Conservation (phyloP, 23 tunicate genomes). For the Halocynthia aurantium region DNA sequence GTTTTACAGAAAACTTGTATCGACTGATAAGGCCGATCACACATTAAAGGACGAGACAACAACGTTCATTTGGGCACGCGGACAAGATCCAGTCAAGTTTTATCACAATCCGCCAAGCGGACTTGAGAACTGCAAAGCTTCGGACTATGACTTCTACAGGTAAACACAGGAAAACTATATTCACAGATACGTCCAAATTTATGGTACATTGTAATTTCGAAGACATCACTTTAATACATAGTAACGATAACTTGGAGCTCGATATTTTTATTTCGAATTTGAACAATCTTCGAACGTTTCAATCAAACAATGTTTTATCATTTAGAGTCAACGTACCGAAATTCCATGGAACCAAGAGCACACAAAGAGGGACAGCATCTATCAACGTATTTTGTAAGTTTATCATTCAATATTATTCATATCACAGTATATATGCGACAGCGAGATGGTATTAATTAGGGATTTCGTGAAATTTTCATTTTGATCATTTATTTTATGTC, state of each 20-base stretch:
- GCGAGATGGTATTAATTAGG: no score
- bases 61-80: conserved; percentile 59
- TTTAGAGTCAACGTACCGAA: conserved; percentile 52
- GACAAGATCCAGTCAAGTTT: conserved; percentile 42
- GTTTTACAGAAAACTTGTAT: conserved; percentile 24
- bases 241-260: no score
- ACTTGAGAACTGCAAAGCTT: conserved; percentile 51
- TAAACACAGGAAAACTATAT: not conserved
- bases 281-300: no score
- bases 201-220: no score
- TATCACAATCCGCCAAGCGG: conserved; percentile 49
- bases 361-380: conserved; percentile 40
- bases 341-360: conserved; percentile 62
- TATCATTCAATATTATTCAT: not conserved
- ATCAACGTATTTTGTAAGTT: conserved; percentile 47
- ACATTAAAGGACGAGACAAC: conserved; percentile 10
- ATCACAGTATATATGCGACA: no score
- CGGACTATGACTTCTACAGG: conserved; percentile 67
- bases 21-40: conserved; percentile 44
- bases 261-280: no score
- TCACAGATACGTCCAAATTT: no score
- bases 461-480: no score
- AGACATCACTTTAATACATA: no score
- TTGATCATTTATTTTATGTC: no score
- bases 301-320: conserved; percentile 23